Evolutionary conservation across 2,797 vertebrate species (phyloP).

Genomic region (Lindbergichthys nudifrons): DNA sequence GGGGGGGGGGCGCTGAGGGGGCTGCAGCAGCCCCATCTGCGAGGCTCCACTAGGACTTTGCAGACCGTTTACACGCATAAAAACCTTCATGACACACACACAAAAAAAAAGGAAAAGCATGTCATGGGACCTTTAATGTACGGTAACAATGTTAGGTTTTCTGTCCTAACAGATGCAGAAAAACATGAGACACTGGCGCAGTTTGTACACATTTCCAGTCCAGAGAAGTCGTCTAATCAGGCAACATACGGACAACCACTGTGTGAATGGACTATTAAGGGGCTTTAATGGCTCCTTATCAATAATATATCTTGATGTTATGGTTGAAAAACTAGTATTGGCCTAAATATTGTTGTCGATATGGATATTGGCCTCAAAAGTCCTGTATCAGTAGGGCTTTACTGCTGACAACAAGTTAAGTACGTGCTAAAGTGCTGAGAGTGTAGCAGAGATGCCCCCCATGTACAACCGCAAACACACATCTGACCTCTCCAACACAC

Average conservation of each 20-base stretch:
- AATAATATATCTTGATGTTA: background rate
- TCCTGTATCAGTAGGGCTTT: background rate
- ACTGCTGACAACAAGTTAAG: background rate
- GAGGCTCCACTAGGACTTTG: too few relatives aligned
- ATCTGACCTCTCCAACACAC: slow-evolving; percentile 18
- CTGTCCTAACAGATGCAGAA: background rate
- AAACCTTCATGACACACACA: too few relatives aligned
- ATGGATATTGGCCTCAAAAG: slow-evolving; percentile 3
- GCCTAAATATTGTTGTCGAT: background rate
- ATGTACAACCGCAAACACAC: slow-evolving; percentile 12
- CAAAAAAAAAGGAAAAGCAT: too few relatives aligned
- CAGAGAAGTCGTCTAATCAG: background rate
- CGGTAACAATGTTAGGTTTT: background rate
- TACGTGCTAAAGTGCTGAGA: slow-evolving; percentile 8
- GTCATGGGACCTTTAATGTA: too few relatives aligned
- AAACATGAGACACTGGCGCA: background rate
- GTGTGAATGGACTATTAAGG: background rate
- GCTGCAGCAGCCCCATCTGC: too few relatives aligned
- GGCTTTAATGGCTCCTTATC: too few relatives aligned
- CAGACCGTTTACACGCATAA: too few relatives aligned
- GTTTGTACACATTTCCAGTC: background rate
- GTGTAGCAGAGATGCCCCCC: background rate
- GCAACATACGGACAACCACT: background rate
- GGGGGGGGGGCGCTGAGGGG: too few relatives aligned
- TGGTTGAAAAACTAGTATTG: background rate